These are phyloP conservation scores for Alitta virens DNA, from an alignment of 2,888 invertebrate genomes.

Conservation along the genomic window DNA sequence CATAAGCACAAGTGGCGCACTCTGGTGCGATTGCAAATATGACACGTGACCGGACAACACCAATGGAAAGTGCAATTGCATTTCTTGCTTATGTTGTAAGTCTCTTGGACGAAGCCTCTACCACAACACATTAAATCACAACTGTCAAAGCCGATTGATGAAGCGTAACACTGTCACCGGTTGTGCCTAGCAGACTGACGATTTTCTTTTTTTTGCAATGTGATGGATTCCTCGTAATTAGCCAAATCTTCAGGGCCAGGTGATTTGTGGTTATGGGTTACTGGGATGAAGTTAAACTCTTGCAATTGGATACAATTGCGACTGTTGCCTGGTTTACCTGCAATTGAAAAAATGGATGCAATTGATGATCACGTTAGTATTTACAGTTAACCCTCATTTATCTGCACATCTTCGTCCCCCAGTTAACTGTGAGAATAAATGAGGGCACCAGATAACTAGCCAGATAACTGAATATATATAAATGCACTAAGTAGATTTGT, in stretches of 20 bases:
- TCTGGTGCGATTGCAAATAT: conserved; percentile 84
- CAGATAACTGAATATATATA: too few species aligned
- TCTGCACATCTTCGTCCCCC: too few species aligned
- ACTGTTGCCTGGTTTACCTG: too few species aligned
- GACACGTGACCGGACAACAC: conserved; percentile 97
- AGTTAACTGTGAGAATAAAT: too few species aligned
- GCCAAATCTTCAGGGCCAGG: conserved; percentile 87
- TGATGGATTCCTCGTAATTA: conserved; percentile 87
- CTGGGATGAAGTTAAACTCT: conserved; percentile 76
- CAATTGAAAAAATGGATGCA: too few species aligned
- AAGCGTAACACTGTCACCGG: conserved; percentile 92
- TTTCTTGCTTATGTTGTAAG: conserved; percentile 80
- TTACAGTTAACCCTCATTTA: too few species aligned
- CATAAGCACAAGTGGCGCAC: conserved; percentile 84
- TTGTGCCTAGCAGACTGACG: too few species aligned
- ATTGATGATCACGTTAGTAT: too few species aligned
- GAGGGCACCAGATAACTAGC: too few species aligned
- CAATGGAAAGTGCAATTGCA: conserved; percentile 95
- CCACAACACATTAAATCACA: conserved; percentile 97
- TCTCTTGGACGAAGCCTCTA: conserved; percentile 83
- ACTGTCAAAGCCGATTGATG: conserved; percentile 90
- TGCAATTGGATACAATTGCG: conserved; percentile 59
- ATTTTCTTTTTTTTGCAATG: too few species aligned
- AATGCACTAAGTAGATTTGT: too few species aligned
- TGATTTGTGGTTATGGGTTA: conserved; percentile 89